These are phyloP conservation scores for Stictocephala bisonia DNA, from an alignment of 2,888 invertebrate genomes.

Conservation along the genomic window DNA sequence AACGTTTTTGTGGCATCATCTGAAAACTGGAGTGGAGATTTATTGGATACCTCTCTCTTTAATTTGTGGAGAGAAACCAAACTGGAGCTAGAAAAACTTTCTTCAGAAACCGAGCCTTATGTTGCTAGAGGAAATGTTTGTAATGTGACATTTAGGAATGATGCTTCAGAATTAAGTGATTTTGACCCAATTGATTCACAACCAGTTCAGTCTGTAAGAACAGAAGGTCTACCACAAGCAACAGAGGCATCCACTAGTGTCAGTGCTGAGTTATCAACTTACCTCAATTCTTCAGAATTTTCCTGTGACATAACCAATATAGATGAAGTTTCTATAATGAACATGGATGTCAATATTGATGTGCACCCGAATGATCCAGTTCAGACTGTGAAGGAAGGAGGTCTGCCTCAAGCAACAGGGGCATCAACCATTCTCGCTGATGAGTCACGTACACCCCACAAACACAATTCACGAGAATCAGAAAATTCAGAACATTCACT, in stretches of 20 bases:
- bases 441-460: too few relatives aligned
- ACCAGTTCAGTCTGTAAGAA: too few relatives aligned
- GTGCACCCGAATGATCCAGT: neutral
- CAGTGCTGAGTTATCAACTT: neutral
- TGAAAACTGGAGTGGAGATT: conserved; percentile 28
- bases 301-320: neutral
- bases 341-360: neutral
- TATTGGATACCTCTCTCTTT: conserved; percentile 18
- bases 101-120: too few relatives aligned
- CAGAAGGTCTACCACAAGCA: too few relatives aligned
- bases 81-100: conserved; percentile 3
- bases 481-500: too few relatives aligned
- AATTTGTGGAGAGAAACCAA: conserved; percentile 24
- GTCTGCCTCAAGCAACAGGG: too few relatives aligned
- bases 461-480: too few relatives aligned
- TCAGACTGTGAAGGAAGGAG: too few relatives aligned
- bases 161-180: neutral
- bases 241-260: too few relatives aligned
- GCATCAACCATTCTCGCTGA: conserved; percentile 3
- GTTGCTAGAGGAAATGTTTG: too few relatives aligned
- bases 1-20: conserved; percentile 21
- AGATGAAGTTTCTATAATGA: neutral
- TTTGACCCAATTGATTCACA: too few relatives aligned
- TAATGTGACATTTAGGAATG: neutral
- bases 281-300: conserved; percentile 1